Evolutionary conservation across 2,113 vertebrate genomes (phyloP).

Genomic region (Cinclus mexicanus): DNA sequence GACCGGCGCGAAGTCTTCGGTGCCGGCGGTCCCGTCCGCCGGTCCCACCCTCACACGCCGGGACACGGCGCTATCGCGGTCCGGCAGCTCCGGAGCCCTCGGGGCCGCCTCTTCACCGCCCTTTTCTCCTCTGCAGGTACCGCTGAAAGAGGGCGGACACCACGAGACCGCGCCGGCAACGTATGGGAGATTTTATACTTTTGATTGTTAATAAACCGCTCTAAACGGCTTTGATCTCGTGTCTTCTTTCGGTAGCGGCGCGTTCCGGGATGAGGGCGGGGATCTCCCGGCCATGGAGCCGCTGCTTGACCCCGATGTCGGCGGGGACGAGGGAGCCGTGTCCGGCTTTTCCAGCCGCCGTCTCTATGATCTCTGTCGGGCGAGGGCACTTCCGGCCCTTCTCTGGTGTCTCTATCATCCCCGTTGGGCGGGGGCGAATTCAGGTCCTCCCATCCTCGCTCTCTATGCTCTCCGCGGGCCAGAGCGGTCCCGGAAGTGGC

Average conservation of each 20-base stretch:
- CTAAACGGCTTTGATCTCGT: accelerated
- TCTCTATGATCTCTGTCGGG: accelerated
- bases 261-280: accelerated
- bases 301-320: accelerated
- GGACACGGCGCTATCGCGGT: neutral
- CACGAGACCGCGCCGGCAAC: accelerated
- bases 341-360: accelerated
- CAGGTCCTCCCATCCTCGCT: neutral
- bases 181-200: accelerated
- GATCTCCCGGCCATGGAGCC: accelerated
- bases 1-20: constrained; percentile 27
- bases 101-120: neutral
- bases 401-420: accelerated
- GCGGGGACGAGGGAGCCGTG: accelerated
- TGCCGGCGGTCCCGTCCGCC: neutral
- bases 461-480: neutral
- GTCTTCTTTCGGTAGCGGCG: accelerated
- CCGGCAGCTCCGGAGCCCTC: too few relatives aligned
- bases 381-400: accelerated
- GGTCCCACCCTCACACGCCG: constrained; percentile 27
- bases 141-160: accelerated
- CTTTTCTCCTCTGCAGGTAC: accelerated
- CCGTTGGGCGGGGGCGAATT: too few relatives aligned
- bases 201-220: accelerated
- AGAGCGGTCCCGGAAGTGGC: neutral